Evolutionary conservation across 1,140 invertebrate species (phyloP), one percentile per base, ranked within the genome.

Genomic region (Aphelinus atriplicis): DNA sequence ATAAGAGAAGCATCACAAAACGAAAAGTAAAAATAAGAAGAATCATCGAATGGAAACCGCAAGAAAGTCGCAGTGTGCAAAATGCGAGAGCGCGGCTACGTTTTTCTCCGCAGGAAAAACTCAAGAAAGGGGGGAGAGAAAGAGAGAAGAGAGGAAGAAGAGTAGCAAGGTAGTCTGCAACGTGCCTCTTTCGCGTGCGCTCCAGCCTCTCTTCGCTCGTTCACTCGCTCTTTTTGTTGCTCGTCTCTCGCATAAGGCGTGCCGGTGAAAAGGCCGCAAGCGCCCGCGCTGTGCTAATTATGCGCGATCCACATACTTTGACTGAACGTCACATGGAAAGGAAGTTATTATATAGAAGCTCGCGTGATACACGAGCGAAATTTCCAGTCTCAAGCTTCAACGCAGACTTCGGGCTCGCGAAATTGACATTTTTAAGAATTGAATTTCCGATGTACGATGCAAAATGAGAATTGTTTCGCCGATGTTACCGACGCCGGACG

Each of bases 181-280:
- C 26, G 26, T 26, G 26, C 26, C 26, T 26, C 26, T 26, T 26
- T 26, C 26, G 26, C 26, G 26, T 26, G 26, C 43, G 57, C 57
- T 58, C 43, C n/a, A 58, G n/a, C 43, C 9, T 46, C 43, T 62
- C 46, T 62, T 62, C 26, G 26, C 26, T 26, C 26, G 26, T 26
- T 26, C 26, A 26, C 46, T 62, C 10, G 10, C 45, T 62, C 51
- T 65, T 65, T 66, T 55, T 9, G 64, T 66, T 53, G 65, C 65
- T 67, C 65, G 10, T 7, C 66, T 68, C 48, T 68, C 66, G 48
- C 53, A 56, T 53, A 58, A 68, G 66, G 57, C 65, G 65, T 26
- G 66, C 5, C 55, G 66, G 7, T 68, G 66, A 68, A 68, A 68
- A 68, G 55, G 66, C 66, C 50, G 4, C 46, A 43, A 26, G 26